phyloP scores from a whole-genome alignment of 2,113 vertebrate species.

The Gallinago paraguaiae region DNA sequence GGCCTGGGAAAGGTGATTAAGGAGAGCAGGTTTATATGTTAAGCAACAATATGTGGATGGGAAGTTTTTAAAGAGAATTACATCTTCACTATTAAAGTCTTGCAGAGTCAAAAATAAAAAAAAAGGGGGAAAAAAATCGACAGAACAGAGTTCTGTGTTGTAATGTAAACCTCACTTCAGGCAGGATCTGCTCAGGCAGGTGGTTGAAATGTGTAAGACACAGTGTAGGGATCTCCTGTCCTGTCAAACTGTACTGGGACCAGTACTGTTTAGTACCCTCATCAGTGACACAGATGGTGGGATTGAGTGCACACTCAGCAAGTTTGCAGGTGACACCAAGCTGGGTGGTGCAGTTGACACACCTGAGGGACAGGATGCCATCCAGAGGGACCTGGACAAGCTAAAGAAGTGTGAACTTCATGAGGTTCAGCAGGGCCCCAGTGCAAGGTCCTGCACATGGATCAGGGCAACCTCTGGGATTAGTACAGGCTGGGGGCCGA shows the following conservation, averaged over 20 bases:
- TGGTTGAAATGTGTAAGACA: not conserved
- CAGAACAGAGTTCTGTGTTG: not conserved
- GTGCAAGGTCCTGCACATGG: not conserved
- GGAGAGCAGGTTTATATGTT: not conserved
- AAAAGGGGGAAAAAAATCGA: too few species aligned
- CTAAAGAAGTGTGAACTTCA: not conserved
- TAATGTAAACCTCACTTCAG: not conserved
- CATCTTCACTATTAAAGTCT: not conserved
- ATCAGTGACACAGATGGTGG: not conserved
- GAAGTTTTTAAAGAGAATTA: not conserved
- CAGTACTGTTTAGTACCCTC: not conserved
- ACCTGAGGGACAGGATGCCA: fast-evolving
- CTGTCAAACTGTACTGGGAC: not conserved
- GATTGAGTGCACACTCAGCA: not conserved
- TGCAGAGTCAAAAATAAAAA: not conserved
- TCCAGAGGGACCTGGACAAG: not conserved
- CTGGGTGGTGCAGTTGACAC: fast-evolving
- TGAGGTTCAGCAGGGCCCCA: not conserved
- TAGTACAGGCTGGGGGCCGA: not conserved
- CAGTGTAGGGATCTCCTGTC: not conserved
- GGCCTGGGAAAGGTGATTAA: not conserved
- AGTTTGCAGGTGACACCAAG: not conserved
- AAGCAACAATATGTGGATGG: not conserved
- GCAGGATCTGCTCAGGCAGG: not conserved
- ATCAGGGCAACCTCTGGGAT: fast-evolving